Conservation (phyloP, 2,113 vertebrate genomes). For the Solea solea region DNA sequence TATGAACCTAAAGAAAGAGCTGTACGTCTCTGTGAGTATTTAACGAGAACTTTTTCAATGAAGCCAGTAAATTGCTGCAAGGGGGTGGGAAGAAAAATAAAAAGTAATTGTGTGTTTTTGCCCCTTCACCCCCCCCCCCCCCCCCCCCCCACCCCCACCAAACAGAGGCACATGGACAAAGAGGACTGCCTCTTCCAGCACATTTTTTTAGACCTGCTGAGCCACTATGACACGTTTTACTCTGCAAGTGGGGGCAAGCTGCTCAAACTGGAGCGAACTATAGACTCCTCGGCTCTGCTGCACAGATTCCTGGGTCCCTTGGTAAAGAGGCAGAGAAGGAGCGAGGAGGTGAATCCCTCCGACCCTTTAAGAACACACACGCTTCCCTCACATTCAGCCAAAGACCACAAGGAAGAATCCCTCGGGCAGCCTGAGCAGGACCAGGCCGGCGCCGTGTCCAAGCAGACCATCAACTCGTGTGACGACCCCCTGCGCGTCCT, state of each 20-base stretch:
- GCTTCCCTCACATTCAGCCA: conserved; percentile 34
- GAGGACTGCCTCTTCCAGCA: conserved; percentile 50
- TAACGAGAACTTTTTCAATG: not conserved
- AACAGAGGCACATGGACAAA: conserved; percentile 43
- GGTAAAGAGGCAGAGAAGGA: conserved; percentile 81
- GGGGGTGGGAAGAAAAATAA: not conserved
- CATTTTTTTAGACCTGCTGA: conserved; percentile 27
- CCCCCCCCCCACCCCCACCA: no score
- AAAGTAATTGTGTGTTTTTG: not conserved
- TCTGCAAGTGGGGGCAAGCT: conserved; percentile 76
- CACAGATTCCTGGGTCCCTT: conserved; percentile 75
- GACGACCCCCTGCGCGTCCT: conserved; percentile 85
- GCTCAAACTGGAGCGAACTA: conserved; percentile 74
- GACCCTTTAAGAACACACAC: conserved; percentile 82
- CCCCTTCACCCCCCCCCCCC: no score
- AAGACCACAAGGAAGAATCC: conserved; percentile 35
- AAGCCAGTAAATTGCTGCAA: not conserved
- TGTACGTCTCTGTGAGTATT: conserved; percentile 88
- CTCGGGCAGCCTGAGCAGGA: conserved; percentile 43
- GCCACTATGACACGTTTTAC: conserved; percentile 76
- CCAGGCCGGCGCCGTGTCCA: conserved; percentile 68
- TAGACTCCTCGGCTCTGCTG: conserved; percentile 74
- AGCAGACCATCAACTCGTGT: conserved; percentile 78
- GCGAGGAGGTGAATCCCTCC: conserved; percentile 75
- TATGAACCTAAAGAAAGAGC: conserved; percentile 80